Base-by-base conservation (phyloP, 1,140 invertebrate species). In the Mya arenaria region DNA sequence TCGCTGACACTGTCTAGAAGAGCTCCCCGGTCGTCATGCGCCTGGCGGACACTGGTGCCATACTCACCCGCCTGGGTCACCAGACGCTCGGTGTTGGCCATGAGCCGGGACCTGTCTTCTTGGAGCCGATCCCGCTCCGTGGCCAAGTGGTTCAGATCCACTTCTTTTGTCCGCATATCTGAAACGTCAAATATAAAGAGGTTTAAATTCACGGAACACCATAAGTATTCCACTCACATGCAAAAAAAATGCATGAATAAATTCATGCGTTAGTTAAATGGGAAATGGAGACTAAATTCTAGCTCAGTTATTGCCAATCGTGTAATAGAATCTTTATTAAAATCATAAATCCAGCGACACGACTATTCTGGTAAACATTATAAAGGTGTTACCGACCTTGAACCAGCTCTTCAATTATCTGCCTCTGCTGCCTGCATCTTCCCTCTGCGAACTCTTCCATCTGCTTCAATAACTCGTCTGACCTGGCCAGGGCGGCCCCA, bases 401-500 rank as follows among this genome's bases (percentile, higher is more conserved):
- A 15, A 83, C 63, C 23, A 90, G 82, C 8, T 82, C 55, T 37
- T 82, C 44, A 48, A 87, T 87, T 37, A 87, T 69, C 23, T 83
- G 44, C 39, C 81, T 78, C 41, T 89, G 89, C 30, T 88, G 82
- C 10, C 66, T 63, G 58, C 85, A 84, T 48, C 80, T 69, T 10
- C 66, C 77, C 36, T 89, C 88, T 0, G 86, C 87, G 23, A 86
- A 83, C 37, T 77, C 63, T 71, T 89, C 86, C 17, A 90, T 78
- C 34, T 84, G 84, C 55, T 58, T 37, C 4, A 90, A 60, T 15
- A 90, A 69, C 25, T 89, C 86, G 28, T 89, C 81, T 37, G 87
- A 75, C 39, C 85, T 79, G 28, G 86, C 87, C 34, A 89, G 74
- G 32, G 87, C 83, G 30, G 89, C 88, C 23, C 83, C 66, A 19